A percentile compares a stretch with the other conserved stretches of the same genome.
phyloP scores from a whole-genome alignment of 1,140 invertebrate genomes.

The Pemphigus obesinymphae region DNA sequence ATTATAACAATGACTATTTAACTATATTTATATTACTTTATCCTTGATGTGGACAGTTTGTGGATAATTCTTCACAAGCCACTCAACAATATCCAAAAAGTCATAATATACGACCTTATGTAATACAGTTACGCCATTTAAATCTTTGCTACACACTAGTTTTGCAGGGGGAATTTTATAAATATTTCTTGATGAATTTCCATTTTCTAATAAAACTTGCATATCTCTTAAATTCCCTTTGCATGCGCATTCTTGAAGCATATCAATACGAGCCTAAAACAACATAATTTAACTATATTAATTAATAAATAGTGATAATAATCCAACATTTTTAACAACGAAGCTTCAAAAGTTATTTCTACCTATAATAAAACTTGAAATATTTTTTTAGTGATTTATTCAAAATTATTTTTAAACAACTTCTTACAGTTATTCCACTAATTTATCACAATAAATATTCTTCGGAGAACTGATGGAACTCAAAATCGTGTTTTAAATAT shows the following conservation, averaged over 20 bases:
- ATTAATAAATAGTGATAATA: too few species aligned
- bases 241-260: constrained; percentile 66
- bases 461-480: too few species aligned
- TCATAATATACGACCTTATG: constrained; percentile 77
- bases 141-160: constrained; percentile 65
- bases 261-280: constrained; percentile 60
- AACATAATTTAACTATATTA: too few species aligned
- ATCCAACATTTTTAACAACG: too few species aligned
- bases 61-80: constrained; percentile 69
- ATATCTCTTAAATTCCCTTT: constrained; percentile 63
- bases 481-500: too few species aligned
- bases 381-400: too few species aligned
- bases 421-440: too few species aligned
- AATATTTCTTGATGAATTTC: constrained; percentile 54
- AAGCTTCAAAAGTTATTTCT: too few species aligned
- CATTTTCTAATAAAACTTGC: constrained; percentile 57
- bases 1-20: not conserved
- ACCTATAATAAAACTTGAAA: too few species aligned
- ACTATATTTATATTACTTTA: constrained; percentile 56
- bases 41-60: constrained; percentile 68
- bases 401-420: too few species aligned
- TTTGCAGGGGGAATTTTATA: constrained; percentile 56
- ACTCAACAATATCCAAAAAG: constrained; percentile 66
- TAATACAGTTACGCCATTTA: constrained; percentile 66
- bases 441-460: too few species aligned